Conservation (phyloP, 2,797 vertebrate genomes). For the Pelodytes ibericus region DNA sequence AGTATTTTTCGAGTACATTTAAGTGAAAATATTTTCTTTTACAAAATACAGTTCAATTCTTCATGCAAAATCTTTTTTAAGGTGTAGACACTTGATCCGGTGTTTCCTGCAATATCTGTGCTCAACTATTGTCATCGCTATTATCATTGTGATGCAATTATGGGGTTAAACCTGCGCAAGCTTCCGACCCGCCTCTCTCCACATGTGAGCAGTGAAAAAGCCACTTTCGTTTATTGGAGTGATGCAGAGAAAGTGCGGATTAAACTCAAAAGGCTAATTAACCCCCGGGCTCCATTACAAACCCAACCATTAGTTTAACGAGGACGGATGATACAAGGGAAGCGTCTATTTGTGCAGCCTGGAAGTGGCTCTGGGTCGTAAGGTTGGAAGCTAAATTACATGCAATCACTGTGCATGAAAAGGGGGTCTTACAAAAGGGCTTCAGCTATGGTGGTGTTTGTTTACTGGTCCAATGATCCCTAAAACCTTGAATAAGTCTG, state of each 20-base stretch:
- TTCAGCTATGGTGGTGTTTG: neutral
- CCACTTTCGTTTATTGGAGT: slow-evolving; percentile 5
- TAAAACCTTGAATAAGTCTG: neutral
- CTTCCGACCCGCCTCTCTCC: neutral
- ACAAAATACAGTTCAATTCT: too few species aligned
- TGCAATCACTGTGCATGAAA: neutral
- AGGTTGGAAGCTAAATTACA: neutral
- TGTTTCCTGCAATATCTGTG: too few species aligned
- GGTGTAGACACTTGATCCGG: too few species aligned
- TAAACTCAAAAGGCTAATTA: slow-evolving; percentile 20
- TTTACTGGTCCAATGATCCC: slow-evolving; percentile 4
- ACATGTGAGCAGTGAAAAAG: neutral
- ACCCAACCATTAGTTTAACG: slow-evolving; percentile 6
- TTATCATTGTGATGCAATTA: too few species aligned
- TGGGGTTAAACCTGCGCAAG: neutral
- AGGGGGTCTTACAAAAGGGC: neutral
- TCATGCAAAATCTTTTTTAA: too few species aligned
- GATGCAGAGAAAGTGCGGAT: neutral
- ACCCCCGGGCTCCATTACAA: slow-evolving; percentile 13
- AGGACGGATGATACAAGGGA: neutral
- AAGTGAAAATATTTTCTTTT: too few species aligned
- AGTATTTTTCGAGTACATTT: too few species aligned
- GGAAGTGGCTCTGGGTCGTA: neutral
- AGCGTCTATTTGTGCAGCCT: neutral
- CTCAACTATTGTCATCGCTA: too few species aligned